Base-by-base conservation (phyloP, 2,888 invertebrate species). In the Conops quadrifasciatus region DNA sequence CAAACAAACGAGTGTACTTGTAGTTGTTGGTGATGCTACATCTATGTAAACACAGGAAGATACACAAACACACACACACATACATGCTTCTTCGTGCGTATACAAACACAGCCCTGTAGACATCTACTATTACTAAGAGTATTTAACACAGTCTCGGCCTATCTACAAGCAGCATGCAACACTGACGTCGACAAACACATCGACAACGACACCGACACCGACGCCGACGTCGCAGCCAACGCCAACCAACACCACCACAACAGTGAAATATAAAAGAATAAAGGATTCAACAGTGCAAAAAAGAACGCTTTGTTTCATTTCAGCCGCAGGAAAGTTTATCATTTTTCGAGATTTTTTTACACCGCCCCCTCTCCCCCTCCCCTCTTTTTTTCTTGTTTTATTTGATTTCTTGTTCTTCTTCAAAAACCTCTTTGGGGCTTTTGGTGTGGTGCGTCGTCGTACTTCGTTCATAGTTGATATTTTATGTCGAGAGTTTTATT, bases 231-330 rank as follows among this genome's bases (percentile, higher is more conserved):
- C 36, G 9, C 36, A 36, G 9, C 36, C 36, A 36, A 4, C 36
- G 9, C 59, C 13, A 67, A 26, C 67, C 36, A 59, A 26, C 58
- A 59, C 13, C 19, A 43, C 19, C 36, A 36, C 53, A 24, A 56
- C 30, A 53, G 53, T 15, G 16, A 45, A 47, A 24, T 19, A 67
- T 45, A n/a, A 56, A 16, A 36, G 59, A 26, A 24, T 26, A 36
- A 47, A 53, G 7, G 60, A 62, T 62, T 62, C 43, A 30, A 9
- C 60, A 28, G 36, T n/a, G 26, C 43, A 63, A 63, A 62, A n/a
- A 45, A 26, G n/a, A 47, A 58, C 16, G 58, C 67, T 58, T 58
- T 66, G 66, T 66, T 66, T 66, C 36, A 66, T 53, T 66, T 53
- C 21, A 24, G 53, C 66, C 53, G 16, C 16, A 47, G 66, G 66